Conservation (phyloP, 2,797 vertebrate species). For the Lacerta bilineata region DNA sequence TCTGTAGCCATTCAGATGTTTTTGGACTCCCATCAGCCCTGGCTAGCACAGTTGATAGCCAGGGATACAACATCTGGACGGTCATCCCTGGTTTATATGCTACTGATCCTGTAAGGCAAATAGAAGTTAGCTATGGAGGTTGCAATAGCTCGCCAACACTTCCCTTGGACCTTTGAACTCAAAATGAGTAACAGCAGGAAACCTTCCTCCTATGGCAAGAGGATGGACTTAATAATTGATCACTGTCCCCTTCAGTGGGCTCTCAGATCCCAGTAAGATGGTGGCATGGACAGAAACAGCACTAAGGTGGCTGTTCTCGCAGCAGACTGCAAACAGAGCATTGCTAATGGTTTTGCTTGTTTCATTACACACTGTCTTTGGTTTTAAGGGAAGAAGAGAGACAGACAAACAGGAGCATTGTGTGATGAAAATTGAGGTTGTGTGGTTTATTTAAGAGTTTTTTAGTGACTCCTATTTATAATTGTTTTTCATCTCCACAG, state of each 20-base stretch:
- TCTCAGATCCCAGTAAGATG: not conserved
- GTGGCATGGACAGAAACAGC: not conserved
- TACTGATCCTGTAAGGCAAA: not conserved
- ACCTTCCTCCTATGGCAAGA: not conserved
- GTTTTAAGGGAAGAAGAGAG: not conserved
- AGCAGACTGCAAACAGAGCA: not conserved
- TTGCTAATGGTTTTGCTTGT: not conserved
- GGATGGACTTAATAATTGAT: not conserved
- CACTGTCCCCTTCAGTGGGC: not conserved
- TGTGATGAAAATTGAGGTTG: not conserved
- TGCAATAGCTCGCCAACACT: not conserved
- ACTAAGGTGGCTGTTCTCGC: no score
- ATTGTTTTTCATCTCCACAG: constrained; percentile 80
- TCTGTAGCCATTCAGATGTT: no score
- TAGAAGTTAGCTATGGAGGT: no score
- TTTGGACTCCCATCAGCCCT: no score
- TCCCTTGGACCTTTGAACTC: not conserved
- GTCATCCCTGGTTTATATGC: not conserved
- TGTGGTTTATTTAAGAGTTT: constrained; percentile 38
- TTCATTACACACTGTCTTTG: not conserved
- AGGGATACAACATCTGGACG: no score
- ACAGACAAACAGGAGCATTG: not conserved
- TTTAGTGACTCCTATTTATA: constrained; percentile 47
- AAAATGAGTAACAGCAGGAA: not conserved
- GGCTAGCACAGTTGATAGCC: no score